phyloP scores from a whole-genome alignment of 2,113 vertebrate genomes.

The Bagarius yarrelli region DNA sequence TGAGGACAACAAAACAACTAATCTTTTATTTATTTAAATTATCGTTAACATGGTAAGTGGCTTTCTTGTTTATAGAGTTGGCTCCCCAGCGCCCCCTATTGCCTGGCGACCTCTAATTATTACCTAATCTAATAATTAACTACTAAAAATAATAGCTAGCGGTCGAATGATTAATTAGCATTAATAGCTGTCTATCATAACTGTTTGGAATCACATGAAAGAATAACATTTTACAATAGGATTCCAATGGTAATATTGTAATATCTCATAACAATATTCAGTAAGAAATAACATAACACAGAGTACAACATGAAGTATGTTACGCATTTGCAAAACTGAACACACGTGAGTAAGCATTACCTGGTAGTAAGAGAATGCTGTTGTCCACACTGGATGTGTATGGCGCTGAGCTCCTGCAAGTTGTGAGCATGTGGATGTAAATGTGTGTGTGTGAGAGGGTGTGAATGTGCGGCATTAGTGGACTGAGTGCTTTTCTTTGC shows the following conservation, averaged over 20 bases:
- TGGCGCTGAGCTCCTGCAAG: conserved; percentile 97
- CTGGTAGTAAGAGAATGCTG: conserved; percentile 88
- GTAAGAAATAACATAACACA: not conserved
- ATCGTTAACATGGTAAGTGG: too few species aligned
- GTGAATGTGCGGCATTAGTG: conserved; percentile 81
- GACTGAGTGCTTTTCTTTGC: conserved; percentile 86
- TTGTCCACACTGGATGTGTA: conserved; percentile 91
- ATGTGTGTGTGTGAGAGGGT: conserved; percentile 80
- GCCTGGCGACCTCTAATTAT: too few species aligned
- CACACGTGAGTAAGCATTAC: conserved; percentile 59
- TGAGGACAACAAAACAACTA: too few species aligned
- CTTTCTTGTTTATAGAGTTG: too few species aligned
- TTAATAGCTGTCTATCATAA: too few species aligned
- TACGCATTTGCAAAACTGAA: not conserved
- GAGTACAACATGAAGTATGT: not conserved
- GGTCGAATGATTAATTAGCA: too few species aligned
- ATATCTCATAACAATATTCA: not conserved
- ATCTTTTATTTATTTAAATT: too few species aligned
- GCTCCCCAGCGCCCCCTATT: too few species aligned
- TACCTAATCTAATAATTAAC: too few species aligned
- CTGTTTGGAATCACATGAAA: too few species aligned
- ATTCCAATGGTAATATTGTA: not conserved
- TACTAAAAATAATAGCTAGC: too few species aligned
- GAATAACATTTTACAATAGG: not conserved
- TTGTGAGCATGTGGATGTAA: conserved; percentile 80